Conservation (phyloP, 2,113 vertebrate species). For the Mormyrus lacerda region DNA sequence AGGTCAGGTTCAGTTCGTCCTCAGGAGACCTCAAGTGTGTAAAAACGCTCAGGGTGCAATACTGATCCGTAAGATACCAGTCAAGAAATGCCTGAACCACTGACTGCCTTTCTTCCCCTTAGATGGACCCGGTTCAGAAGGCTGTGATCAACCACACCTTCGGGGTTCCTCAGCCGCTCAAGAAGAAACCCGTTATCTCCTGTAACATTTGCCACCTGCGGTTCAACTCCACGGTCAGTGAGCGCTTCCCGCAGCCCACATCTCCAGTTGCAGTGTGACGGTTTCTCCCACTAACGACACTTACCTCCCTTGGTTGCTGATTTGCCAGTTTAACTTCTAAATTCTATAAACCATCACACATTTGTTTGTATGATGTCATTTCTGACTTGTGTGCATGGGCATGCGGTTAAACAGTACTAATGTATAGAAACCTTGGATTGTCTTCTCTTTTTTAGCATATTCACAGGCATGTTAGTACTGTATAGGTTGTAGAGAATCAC, state of each 20-base stretch:
- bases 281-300: not conserved
- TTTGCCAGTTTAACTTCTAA: not conserved
- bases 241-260: not conserved
- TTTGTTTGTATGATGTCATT: not conserved
- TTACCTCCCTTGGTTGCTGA: not conserved
- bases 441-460: too few relatives aligned
- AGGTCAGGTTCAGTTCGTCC: not conserved
- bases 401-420: too few relatives aligned
- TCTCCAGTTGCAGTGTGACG: not conserved
- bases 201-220: conserved; percentile 78
- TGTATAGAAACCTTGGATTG: too few relatives aligned
- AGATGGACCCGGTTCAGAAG: conserved; percentile 81
- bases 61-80: not conserved
- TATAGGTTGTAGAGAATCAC: too few relatives aligned
- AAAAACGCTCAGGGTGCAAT: not conserved
- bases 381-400: not conserved
- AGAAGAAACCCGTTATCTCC: conserved; percentile 76
- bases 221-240: conserved; percentile 75
- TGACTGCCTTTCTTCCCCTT: not conserved
- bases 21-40: not conserved
- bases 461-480: too few relatives aligned
- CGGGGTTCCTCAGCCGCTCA: conserved; percentile 62
- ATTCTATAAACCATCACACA: not conserved
- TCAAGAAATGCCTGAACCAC: not conserved
- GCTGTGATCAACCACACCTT: conserved; percentile 78